phyloP scores from a whole-genome alignment of 2,888 invertebrate genomes.

The Oscheius sp. region DNA sequence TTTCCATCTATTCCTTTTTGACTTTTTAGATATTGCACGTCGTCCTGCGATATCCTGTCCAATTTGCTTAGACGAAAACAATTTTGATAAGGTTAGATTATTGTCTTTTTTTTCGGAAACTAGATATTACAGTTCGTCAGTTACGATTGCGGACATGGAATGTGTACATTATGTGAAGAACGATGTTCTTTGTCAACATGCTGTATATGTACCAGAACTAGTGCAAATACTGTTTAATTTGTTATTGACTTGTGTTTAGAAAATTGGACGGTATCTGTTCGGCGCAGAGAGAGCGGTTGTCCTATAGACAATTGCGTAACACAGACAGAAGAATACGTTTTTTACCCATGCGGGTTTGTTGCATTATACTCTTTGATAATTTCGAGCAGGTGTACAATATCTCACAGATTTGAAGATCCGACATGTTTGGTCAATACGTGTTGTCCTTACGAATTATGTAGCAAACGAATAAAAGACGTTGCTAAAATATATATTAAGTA shows the following conservation, averaged over 20 bases:
- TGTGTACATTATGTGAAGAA: neutral
- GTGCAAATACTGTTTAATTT: too few species aligned
- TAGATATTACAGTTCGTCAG: neutral
- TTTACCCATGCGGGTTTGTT: neutral
- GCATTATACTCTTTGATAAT: neutral
- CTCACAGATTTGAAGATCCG: too few species aligned
- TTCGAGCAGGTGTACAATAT: too few species aligned
- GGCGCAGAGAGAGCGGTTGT: neutral
- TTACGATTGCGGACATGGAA: slow-evolving; percentile 1
- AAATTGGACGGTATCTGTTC: neutral
- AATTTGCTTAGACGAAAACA: too few species aligned
- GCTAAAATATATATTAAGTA: neutral
- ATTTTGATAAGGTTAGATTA: too few species aligned
- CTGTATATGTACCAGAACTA: too few species aligned
- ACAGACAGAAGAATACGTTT: neutral
- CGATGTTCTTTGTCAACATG: too few species aligned
- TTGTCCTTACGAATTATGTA: neutral
- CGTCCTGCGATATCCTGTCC: too few species aligned
- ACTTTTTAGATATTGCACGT: too few species aligned
- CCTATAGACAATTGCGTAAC: neutral
- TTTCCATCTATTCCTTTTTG: too few species aligned
- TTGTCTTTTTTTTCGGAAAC: neutral
- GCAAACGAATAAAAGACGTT: neutral
- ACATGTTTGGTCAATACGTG: too few species aligned
- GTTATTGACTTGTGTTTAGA: too few species aligned